Conservation (phyloP, 2,113 vertebrate species). For the Sinocyclocheilus anshuiensis region DNA sequence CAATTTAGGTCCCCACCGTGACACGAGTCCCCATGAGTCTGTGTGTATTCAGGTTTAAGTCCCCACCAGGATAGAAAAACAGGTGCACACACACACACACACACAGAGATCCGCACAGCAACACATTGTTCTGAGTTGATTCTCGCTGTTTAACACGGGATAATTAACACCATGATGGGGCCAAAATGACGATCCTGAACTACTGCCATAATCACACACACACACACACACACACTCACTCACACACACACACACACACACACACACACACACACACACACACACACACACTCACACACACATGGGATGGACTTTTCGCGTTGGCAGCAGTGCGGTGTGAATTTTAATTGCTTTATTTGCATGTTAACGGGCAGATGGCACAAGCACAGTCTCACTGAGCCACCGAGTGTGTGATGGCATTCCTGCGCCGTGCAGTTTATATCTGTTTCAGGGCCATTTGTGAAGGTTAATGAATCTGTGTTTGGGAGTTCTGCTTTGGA, state of each 20-base stretch:
- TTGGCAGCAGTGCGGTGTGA: constrained; percentile 60
- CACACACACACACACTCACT: background rate
- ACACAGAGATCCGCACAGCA: background rate
- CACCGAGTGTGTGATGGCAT: constrained; percentile 53
- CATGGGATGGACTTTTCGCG: background rate
- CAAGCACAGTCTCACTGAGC: background rate
- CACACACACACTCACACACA: too few relatives aligned
- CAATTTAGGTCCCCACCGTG: too few relatives aligned
- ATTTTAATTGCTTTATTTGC: constrained; percentile 82
- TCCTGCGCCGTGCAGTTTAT: constrained; percentile 23
- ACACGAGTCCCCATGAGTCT: too few relatives aligned
- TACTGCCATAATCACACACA: background rate
- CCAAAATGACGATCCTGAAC: constrained; percentile 41
- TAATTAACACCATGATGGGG: constrained; percentile 51
- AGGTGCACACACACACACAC: constrained; percentile 3
- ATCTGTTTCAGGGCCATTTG: constrained; percentile 36
- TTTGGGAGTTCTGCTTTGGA: too few relatives aligned
- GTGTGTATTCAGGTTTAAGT: too few relatives aligned
- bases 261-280: background rate
- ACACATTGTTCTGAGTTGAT: constrained; percentile 25
- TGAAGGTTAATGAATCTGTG: constrained; percentile 55
- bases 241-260: too few relatives aligned
- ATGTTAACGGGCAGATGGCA: constrained; percentile 74
- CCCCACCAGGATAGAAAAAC: too few relatives aligned
- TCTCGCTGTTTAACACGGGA: constrained; percentile 46